Base-by-base conservation (phyloP, 2,888 invertebrate species). In the Caenorhabditis sulstoni region DNA sequence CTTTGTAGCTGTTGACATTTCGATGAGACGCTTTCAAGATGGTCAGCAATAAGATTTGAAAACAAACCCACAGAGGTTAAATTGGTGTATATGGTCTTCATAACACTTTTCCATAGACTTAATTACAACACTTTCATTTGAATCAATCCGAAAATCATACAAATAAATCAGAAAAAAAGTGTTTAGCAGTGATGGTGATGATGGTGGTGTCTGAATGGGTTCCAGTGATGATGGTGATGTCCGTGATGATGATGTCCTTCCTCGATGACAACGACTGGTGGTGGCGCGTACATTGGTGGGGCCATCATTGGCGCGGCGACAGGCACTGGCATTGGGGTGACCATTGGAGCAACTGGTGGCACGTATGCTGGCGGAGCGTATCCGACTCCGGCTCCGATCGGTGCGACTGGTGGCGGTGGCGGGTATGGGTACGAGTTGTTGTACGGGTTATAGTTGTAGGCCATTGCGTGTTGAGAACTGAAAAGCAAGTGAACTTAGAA, bases 391-490 rank as follows among this genome's bases (percentile, higher is more conserved):
- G 52, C 11, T 8, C 53, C 53, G 35, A 37, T 16, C 11, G 41
- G 41, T 53, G n/a, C 37, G 9, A 35, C n/a, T 3, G 53, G 52
- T 29, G 23, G 35, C 5, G 39, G 52, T 44, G 58, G 68, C 35
- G 68, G 68, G 29, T 70, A 70, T 61, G 50, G 68, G 53, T 61
- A 59, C 2, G 52, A 39, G 44, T 70, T 59, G 61, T 70, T 70
- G 61, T 70, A 70, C 16, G 68, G 68, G 16, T 70, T 70, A 52
- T 70, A 70, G 50, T 67, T 67, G 50, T 67, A 67, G 22, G 67
- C 67, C 67, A 67, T 67, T n/a, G 23, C 47, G 18, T 50, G 23
- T 50, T 50, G 23, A 22, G 23, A 50, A 23, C 50, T 50, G 50
- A 12, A 22, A 22, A 55, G n/a, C 41, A 41, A 8, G 41, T 8